Evolutionary conservation across 2,797 vertebrate species (phyloP).

Genomic region (Tragelaphus eurycerus): DNA sequence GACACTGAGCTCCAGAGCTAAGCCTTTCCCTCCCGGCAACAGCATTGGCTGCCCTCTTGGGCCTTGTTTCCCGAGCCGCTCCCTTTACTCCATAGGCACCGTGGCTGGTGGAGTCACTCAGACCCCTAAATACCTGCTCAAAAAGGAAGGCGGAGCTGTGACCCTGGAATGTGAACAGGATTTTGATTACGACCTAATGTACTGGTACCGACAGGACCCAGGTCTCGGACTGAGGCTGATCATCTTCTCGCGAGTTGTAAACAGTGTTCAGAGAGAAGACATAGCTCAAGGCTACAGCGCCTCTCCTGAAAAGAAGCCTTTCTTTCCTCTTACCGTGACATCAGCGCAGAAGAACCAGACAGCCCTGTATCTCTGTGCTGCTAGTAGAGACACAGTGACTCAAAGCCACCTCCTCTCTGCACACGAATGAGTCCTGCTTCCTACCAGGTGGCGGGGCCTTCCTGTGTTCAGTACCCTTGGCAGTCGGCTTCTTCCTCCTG

Average conservation of each 20-base stretch:
- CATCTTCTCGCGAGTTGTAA: rapidly evolving
- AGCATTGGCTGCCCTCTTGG: rapidly evolving
- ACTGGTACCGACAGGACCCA: conserved; percentile 53
- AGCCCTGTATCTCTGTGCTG: conserved; percentile 23
- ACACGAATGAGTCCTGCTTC: not conserved
- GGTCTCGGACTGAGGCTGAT: not conserved
- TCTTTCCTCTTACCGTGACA: not conserved
- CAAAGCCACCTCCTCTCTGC: not conserved
- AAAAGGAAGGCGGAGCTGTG: not conserved
- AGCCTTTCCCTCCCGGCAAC: rapidly evolving
- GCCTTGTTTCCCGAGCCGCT: not conserved
- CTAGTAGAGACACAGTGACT: not conserved
- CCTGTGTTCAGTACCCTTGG: rapidly evolving
- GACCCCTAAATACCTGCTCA: not conserved
- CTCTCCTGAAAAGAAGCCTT: not conserved
- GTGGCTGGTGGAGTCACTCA: not conserved
- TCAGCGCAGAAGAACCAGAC: not conserved
- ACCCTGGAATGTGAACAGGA: conserved; percentile 31
- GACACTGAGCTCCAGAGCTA: not conserved
- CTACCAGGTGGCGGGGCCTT: not conserved
- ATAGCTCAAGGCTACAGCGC: not conserved
- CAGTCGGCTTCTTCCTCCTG: not conserved
- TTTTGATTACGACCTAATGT: not conserved
- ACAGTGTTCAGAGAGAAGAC: not conserved
- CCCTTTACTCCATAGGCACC: not conserved